These are phyloP conservation scores for Tipula vernalis DNA, from an alignment of 2,888 invertebrate genomes.

Conservation along the genomic window DNA sequence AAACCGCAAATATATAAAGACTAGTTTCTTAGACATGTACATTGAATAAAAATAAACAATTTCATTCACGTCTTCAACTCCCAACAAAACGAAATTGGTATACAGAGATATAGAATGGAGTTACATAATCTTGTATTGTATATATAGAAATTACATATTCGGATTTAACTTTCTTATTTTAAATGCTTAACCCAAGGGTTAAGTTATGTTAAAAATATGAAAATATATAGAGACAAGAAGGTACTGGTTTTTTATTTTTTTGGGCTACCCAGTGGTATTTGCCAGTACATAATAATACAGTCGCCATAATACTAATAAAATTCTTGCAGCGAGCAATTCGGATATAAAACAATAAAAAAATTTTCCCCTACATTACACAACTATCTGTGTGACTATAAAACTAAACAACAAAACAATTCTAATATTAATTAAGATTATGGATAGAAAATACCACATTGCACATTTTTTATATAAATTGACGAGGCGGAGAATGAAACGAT, in stretches of 20 bases:
- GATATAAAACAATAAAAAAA: neutral
- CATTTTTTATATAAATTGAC: neutral
- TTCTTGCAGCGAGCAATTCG: neutral
- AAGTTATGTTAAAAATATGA: neutral
- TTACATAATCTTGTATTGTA: neutral
- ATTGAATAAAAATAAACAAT: neutral
- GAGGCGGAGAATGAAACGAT: neutral
- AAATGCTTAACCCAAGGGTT: neutral
- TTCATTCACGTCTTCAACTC: neutral
- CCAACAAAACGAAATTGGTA: neutral
- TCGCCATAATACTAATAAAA: neutral
- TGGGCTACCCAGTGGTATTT: no score
- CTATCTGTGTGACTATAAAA: neutral
- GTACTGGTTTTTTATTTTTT: no score
- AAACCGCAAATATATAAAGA: neutral
- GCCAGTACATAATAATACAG: neutral
- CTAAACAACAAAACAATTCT: neutral
- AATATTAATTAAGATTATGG: neutral
- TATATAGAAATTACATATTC: neutral
- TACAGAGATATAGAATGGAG: neutral
- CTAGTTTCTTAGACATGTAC: neutral
- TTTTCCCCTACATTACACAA: neutral
- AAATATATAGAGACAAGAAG: neutral
- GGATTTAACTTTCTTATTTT: neutral
- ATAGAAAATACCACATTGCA: neutral